Conservation (phyloP, 2,113 vertebrate species). For the Laterallus jamaicensis region DNA sequence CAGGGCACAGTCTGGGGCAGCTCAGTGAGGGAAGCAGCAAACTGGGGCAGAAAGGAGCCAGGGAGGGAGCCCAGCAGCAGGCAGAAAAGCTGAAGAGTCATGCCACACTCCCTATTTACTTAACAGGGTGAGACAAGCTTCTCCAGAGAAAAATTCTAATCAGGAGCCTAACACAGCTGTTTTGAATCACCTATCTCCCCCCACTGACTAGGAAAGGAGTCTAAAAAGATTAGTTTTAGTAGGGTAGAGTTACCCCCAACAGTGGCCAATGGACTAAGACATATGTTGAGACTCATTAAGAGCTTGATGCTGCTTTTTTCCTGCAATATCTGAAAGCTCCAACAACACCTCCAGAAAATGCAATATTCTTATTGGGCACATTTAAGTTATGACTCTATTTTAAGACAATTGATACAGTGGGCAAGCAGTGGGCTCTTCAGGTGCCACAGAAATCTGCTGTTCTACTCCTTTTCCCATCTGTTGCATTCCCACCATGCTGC, state of each 20-base stretch:
- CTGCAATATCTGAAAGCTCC: neutral
- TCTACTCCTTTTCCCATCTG: neutral
- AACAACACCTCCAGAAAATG: neutral
- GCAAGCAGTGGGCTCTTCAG: neutral
- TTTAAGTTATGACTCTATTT: neutral
- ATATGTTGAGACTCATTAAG: neutral
- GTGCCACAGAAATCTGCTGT: neutral
- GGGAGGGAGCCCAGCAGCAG: neutral
- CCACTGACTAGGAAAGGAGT: neutral
- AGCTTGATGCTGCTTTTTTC: neutral
- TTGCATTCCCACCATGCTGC: neutral
- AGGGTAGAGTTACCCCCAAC: neutral
- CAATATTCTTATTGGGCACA: neutral
- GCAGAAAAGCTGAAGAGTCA: neutral
- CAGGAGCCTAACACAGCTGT: neutral
- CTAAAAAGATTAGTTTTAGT: neutral
- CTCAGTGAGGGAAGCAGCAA: neutral
- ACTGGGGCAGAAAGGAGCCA: neutral
- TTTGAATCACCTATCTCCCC: neutral
- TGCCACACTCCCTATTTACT: neutral
- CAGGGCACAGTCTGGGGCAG: accelerated
- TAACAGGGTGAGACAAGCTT: neutral
- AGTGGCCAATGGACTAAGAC: neutral
- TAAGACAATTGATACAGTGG: neutral
- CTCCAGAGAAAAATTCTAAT: neutral